Evolutionary conservation across 2,888 invertebrate genomes (phyloP).

Genomic region (Cerastis leucographa): DNA sequence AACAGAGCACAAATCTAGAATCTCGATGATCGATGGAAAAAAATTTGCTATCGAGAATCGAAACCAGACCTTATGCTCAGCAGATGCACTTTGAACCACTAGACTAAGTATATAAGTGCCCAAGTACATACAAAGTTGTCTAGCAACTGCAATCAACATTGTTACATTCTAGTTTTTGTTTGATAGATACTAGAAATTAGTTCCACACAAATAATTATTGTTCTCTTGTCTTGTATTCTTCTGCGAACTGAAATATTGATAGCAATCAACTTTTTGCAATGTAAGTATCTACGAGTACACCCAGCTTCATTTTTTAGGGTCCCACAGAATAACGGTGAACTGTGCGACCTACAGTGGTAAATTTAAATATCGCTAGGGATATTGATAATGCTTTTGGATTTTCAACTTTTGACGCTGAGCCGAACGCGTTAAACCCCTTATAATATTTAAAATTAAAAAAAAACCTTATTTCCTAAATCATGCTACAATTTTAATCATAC

Average conservation of each 20-base stretch:
- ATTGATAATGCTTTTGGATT: not conserved
- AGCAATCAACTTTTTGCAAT: constrained; percentile 18
- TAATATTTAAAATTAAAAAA: too few relatives aligned
- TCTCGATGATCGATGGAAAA: not conserved
- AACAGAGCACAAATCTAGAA: not conserved
- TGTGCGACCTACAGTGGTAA: not conserved
- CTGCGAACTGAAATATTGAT: constrained; percentile 1
- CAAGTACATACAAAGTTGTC: not conserved
- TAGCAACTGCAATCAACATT: constrained; percentile 7
- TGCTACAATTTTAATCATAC: too few relatives aligned
- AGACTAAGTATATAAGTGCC: not conserved
- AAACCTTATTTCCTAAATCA: too few relatives aligned
- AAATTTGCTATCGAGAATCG: not conserved
- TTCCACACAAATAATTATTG: not conserved
- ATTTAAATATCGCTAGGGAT: not conserved
- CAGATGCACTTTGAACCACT: not conserved
- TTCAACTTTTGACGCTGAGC: not conserved
- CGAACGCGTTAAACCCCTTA: too few relatives aligned
- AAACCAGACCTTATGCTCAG: not conserved
- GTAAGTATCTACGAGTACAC: not conserved
- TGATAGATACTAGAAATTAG: not conserved
- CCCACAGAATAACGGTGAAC: not conserved
- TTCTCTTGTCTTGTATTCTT: not conserved
- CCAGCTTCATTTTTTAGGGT: not conserved
- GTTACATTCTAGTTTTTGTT: constrained; percentile 1